Conservation (phyloP, 2,888 invertebrate species). For the Agrilus cyanescens region DNA sequence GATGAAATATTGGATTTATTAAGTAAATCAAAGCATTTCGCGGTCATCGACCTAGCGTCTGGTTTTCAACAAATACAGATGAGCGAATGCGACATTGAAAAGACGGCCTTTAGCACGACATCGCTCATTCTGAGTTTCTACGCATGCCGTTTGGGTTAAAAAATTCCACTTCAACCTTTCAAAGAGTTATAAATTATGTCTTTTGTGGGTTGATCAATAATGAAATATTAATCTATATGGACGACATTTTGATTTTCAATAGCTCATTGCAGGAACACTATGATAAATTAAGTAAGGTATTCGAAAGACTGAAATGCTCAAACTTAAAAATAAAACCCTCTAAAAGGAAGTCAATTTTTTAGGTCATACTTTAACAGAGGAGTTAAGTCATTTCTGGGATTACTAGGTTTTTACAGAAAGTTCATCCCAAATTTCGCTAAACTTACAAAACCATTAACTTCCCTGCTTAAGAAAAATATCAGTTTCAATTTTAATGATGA, state of each 20-base stretch:
- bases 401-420: constrained; percentile 7
- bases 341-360: constrained; percentile 7
- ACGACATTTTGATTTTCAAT: constrained; percentile 20
- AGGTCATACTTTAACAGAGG: constrained; percentile 11
- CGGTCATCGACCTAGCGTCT: too few relatives aligned
- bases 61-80: too few relatives aligned
- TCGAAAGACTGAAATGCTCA: neutral
- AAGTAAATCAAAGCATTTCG: too few relatives aligned
- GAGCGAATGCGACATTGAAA: too few relatives aligned
- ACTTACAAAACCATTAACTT: constrained; percentile 6
- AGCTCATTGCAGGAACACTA: constrained; percentile 12
- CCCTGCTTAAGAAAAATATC: constrained; percentile 5
- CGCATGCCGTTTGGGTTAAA: neutral
- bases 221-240: constrained; percentile 19
- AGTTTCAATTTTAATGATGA: neutral
- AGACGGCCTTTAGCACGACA: too few relatives aligned
- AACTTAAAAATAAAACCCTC: constrained; percentile 10
- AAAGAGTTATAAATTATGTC: too few relatives aligned
- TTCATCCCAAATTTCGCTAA: constrained; percentile 7
- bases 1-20: too few relatives aligned
- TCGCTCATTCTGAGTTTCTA: too few relatives aligned
- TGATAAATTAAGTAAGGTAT: constrained; percentile 2
- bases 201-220: too few relatives aligned
- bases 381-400: constrained; percentile 7
- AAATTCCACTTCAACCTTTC: too few relatives aligned